Evolutionary conservation across 2,113 vertebrate species (phyloP).

Genomic region (Phyllostomus discolor): DNA sequence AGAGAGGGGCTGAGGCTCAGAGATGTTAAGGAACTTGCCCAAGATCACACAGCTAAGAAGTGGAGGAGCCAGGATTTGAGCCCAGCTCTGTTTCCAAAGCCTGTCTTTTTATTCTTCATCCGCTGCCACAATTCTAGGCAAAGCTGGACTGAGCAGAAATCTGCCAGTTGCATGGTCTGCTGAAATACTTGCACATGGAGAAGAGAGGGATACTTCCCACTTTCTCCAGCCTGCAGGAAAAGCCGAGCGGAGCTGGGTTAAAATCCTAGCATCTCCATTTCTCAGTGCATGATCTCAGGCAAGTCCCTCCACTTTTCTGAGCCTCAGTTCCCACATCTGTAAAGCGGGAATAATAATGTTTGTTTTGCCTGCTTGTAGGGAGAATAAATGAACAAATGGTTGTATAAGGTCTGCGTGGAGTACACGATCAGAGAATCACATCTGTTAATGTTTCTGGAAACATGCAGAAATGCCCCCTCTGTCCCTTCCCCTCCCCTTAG

Average conservation of each 20-base stretch:
- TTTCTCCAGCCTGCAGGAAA: too few species aligned
- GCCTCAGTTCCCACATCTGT: not conserved
- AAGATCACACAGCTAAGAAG: not conserved
- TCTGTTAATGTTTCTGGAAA: not conserved
- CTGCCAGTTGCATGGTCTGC: not conserved
- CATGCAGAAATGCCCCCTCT: not conserved
- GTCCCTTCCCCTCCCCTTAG: not conserved
- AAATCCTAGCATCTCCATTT: not conserved
- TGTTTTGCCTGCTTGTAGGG: not conserved
- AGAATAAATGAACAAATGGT: not conserved
- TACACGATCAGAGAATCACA: not conserved
- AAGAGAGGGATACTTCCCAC: not conserved
- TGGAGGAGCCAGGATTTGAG: not conserved
- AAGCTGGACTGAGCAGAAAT: not conserved
- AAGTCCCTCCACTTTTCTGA: not conserved
- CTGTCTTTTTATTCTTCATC: not conserved
- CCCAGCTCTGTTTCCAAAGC: not conserved
- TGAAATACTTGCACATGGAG: rapidly evolving
- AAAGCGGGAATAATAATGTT: not conserved
- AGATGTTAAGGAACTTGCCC: not conserved
- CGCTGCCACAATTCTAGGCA: not conserved
- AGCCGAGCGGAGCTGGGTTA: not conserved
- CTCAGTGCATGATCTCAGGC: not conserved
- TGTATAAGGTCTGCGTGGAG: not conserved
- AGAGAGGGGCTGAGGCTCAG: not conserved